Conservation (phyloP, 2,113 vertebrate species). For the Neomonachus schauinslandi region DNA sequence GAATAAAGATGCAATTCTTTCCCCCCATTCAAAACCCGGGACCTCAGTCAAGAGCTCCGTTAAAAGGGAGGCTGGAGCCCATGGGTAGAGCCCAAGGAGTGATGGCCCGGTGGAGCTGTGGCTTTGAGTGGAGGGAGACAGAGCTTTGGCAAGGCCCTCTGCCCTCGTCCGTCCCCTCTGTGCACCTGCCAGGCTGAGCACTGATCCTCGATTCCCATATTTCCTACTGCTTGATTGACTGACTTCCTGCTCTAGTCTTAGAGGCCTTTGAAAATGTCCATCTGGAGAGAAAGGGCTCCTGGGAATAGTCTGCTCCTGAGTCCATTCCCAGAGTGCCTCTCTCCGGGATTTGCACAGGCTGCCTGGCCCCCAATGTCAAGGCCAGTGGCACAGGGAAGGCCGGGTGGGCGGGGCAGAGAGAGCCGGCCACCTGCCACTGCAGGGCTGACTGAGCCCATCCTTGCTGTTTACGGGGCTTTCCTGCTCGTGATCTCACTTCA, state of each 20-base stretch:
- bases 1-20: background rate
- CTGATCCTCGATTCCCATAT: accelerated
- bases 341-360: background rate
- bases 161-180: accelerated
- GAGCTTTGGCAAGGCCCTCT: background rate
- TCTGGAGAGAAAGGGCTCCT: background rate
- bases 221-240: too few relatives aligned
- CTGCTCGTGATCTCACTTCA: background rate
- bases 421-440: accelerated
- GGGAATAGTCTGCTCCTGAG: background rate
- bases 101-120: accelerated
- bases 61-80: background rate
- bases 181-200: accelerated
- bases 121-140: background rate
- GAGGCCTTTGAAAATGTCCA: background rate
- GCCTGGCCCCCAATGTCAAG: accelerated
- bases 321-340: background rate
- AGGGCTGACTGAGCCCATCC: background rate
- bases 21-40: background rate
- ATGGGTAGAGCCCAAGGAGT: background rate
- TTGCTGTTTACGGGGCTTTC: background rate
- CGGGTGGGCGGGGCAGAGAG: accelerated
- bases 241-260: background rate
- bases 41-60: background rate
- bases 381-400: accelerated